phyloP scores from a whole-genome alignment of 2,888 invertebrate genomes.

The Scrobipalpa atriplicella region DNA sequence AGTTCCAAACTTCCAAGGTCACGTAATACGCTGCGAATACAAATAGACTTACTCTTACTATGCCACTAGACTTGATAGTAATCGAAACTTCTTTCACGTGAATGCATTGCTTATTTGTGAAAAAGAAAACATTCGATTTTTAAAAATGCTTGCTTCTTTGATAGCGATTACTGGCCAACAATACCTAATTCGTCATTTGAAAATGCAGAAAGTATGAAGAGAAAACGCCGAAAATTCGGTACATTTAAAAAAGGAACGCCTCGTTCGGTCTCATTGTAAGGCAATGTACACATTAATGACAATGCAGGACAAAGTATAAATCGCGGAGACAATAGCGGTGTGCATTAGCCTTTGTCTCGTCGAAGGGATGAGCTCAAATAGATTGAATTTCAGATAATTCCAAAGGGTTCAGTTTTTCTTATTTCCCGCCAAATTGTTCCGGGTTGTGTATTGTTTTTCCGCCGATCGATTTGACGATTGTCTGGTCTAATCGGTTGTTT shows the following conservation, averaged over 20 bases:
- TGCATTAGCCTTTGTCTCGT: slow-evolving; percentile 74
- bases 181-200: neutral
- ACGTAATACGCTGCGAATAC: slow-evolving; percentile 26
- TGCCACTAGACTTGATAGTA: neutral
- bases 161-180: neutral
- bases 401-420: slow-evolving; percentile 67
- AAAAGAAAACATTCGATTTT: too few relatives aligned
- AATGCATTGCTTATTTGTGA: neutral
- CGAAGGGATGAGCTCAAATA: slow-evolving; percentile 76
- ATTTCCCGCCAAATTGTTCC: slow-evolving; percentile 50
- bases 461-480: slow-evolving; percentile 25
- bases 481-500: slow-evolving; percentile 17
- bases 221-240: slow-evolving; percentile 47
- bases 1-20: slow-evolving; percentile 34
- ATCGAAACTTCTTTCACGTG: neutral
- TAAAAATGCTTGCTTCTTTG: neutral
- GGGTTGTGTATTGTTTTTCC: slow-evolving; percentile 34
- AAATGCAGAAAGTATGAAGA: neutral
- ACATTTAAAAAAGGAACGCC: slow-evolving; percentile 52
- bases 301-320: slow-evolving; percentile 74
- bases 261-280: slow-evolving; percentile 57
- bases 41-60: slow-evolving; percentile 17
- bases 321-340: slow-evolving; percentile 71
- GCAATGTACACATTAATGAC: slow-evolving; percentile 75
- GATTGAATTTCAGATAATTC: slow-evolving; percentile 79